phyloP scores from a whole-genome alignment of 2,888 invertebrate genomes.

The Mycalesis mineus region DNA sequence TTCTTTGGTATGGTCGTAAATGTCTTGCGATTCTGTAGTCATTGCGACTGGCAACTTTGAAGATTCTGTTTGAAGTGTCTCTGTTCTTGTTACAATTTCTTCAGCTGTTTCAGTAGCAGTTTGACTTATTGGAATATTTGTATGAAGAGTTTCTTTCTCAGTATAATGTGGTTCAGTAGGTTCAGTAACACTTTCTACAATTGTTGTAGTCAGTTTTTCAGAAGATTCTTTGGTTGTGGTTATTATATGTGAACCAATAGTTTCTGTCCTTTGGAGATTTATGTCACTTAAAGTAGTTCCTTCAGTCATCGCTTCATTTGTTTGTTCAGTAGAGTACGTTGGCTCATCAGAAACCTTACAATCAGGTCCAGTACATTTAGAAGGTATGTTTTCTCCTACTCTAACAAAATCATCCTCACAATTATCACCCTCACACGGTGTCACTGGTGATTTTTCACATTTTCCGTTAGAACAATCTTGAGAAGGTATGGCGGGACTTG shows the following conservation, averaged over 20 bases:
- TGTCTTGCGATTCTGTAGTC: background rate
- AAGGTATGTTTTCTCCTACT: slow-evolving; percentile 33
- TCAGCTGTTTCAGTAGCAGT: slow-evolving; percentile 20
- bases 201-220: background rate
- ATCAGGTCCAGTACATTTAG: slow-evolving; percentile 40
- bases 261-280: slow-evolving; percentile 1
- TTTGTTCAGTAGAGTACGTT: slow-evolving; percentile 5
- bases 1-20: background rate
- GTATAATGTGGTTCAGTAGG: background rate
- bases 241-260: slow-evolving; percentile 8
- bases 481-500: background rate
- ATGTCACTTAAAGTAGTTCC: background rate
- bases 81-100: background rate
- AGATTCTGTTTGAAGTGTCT: background rate
- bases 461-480: slow-evolving; percentile 7
- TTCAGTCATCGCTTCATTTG: slow-evolving; percentile 18
- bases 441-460: slow-evolving; percentile 28
- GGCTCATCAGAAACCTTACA: slow-evolving; percentile 34
- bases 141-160: background rate
- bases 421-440: slow-evolving; percentile 33
- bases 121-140: slow-evolving; percentile 7
- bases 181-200: slow-evolving; percentile 8
- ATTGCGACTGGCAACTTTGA: background rate
- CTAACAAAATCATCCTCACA: slow-evolving; percentile 47
- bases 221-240: slow-evolving; percentile 9